Evolutionary conservation across 2,888 invertebrate genomes (phyloP).

Genomic region (Chrysolina haemoptera): DNA sequence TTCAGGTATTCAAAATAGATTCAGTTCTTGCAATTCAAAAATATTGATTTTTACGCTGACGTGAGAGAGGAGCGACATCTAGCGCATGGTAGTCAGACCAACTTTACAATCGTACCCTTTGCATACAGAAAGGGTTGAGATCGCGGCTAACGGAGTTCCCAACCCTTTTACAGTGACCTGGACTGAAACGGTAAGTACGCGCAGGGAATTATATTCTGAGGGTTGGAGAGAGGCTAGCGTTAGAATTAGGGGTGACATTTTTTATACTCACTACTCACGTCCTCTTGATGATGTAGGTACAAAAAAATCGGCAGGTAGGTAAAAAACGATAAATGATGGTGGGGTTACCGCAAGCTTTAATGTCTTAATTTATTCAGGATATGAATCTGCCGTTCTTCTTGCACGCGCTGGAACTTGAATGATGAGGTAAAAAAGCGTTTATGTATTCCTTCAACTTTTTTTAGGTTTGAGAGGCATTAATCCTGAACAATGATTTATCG

Average conservation of each 20-base stretch:
- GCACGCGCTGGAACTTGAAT: neutral
- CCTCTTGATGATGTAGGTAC: neutral
- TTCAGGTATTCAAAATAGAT: too few species aligned
- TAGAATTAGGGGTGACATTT: constrained; percentile 1
- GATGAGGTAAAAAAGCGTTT: neutral
- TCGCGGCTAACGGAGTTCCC: neutral
- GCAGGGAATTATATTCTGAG: neutral
- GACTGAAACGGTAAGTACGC: neutral
- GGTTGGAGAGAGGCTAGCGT: constrained; percentile 10
- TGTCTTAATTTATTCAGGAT: constrained; percentile 1
- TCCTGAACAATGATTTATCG: neutral
- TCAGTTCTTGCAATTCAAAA: neutral
- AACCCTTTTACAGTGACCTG: constrained; percentile 18
- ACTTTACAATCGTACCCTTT: neutral
- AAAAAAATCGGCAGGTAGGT: neutral
- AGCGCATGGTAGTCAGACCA: neutral
- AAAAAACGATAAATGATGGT: neutral
- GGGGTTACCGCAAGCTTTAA: neutral
- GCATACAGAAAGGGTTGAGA: constrained; percentile 11
- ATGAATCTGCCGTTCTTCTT: neutral
- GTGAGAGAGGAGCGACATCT: neutral
- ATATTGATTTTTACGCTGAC: neutral
- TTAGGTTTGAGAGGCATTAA: too few species aligned
- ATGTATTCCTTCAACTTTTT: neutral
- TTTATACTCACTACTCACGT: constrained; percentile 2